A percentile compares a stretch with the other conserved stretches of the same genome.
These are phyloP conservation scores for Gopherus flavomarginatus DNA, from an alignment of 2,113 vertebrate species.

Conservation along the genomic window DNA sequence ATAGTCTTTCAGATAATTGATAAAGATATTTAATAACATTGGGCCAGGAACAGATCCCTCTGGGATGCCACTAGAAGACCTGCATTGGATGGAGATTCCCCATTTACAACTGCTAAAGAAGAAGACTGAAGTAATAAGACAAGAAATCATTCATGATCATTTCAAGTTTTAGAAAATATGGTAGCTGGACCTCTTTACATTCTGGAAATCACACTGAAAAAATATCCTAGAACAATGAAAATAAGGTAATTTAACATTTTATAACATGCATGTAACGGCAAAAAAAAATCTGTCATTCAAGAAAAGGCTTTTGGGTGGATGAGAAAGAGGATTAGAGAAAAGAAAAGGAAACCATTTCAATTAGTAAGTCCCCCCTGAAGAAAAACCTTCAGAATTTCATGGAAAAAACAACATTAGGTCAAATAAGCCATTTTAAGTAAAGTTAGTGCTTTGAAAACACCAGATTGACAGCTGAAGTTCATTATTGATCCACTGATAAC, in stretches of 20 bases:
- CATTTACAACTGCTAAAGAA: too few relatives aligned
- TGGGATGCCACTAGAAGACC: too few relatives aligned
- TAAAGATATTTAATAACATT: too few relatives aligned
- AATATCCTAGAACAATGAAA: not conserved
- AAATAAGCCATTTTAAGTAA: not conserved
- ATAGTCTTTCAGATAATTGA: too few relatives aligned
- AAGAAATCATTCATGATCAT: too few relatives aligned
- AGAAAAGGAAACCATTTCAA: not conserved
- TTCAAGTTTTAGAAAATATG: too few relatives aligned
- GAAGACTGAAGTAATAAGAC: too few relatives aligned
- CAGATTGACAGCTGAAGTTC: not conserved
- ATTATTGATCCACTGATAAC: not conserved
- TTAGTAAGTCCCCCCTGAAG: not conserved
- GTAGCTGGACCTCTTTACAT: not conserved
- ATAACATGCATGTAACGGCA: not conserved
- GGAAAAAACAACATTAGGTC: not conserved
- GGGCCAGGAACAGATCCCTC: too few relatives aligned
- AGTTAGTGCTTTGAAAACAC: not conserved
- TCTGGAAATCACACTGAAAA: not conserved
- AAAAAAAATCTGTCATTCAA: not conserved
- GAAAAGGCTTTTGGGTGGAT: not conserved
- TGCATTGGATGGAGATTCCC: too few relatives aligned
- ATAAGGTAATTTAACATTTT: not conserved
- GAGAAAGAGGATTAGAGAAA: not conserved
- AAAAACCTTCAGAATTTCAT: not conserved